These are phyloP conservation scores for Eristalis tenax DNA, from an alignment of 2,888 invertebrate genomes.

Conservation along the genomic window DNA sequence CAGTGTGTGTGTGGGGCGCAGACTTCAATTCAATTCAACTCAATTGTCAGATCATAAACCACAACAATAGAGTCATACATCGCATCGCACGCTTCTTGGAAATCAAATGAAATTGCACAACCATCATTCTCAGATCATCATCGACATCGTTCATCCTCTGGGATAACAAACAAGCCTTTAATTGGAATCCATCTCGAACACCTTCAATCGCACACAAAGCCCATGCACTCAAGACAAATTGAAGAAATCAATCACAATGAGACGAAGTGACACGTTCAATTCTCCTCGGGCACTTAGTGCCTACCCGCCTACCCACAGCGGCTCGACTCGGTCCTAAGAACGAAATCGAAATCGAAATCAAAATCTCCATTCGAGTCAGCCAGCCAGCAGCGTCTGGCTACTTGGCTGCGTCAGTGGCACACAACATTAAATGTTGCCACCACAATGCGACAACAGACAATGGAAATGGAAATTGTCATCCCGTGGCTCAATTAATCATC, in stretches of 20 bases:
- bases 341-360: conserved; percentile 46
- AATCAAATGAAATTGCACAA: conserved; percentile 55
- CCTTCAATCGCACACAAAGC: conserved; percentile 1
- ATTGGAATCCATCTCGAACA: conserved; percentile 44
- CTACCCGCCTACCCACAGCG: not conserved
- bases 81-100: conserved; percentile 56
- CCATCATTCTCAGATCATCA: conserved; percentile 34
- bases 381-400: conserved; percentile 3
- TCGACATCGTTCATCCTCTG: conserved; percentile 33
- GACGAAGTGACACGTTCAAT: conserved; percentile 24
- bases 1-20: conserved; percentile 42
- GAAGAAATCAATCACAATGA: conserved; percentile 61
- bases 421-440: conserved; percentile 12
- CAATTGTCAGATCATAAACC: conserved; percentile 43
- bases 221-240: conserved; percentile 17
- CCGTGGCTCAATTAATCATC: conserved; percentile 64
- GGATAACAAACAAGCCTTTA: conserved; percentile 58
- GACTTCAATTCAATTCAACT: conserved; percentile 2
- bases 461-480: conserved; percentile 66
- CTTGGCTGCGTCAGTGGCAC: conserved; percentile 34
- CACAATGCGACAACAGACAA: conserved; percentile 45
- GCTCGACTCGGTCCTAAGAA: conserved; percentile 6
- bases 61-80: conserved; percentile 45
- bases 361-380: conserved; percentile 20
- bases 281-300: conserved; percentile 34